These are phyloP conservation scores for Nephotettix cincticeps DNA, from an alignment of 1,140 invertebrate genomes.

Conservation along the genomic window DNA sequence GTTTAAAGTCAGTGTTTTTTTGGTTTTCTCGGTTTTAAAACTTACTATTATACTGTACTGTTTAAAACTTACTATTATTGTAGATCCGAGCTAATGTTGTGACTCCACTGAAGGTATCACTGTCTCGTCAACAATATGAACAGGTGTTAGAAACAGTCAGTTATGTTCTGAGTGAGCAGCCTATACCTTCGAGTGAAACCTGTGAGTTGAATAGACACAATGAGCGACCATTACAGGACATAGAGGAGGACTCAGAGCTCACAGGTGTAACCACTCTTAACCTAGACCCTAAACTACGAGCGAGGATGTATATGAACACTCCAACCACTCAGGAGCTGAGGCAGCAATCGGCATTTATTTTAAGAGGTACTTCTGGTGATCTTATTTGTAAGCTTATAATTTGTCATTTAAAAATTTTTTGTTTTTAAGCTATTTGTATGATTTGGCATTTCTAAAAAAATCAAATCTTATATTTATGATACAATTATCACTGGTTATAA, in stretches of 20 bases:
- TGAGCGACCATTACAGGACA: constrained; percentile 40
- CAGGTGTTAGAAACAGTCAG: constrained; percentile 78
- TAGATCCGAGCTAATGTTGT: constrained; percentile 78
- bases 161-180: constrained; percentile 45
- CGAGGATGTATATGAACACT: constrained; percentile 48
- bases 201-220: constrained; percentile 21
- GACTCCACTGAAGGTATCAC: constrained; percentile 78
- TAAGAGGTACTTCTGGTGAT: too few species aligned
- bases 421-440: too few species aligned
- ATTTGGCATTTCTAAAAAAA: too few species aligned
- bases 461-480: too few species aligned
- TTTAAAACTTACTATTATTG: too few species aligned
- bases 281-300: constrained; percentile 59
- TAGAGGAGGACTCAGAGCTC: constrained; percentile 47
- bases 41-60: too few species aligned
- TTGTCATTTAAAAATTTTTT: too few species aligned
- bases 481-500: too few species aligned
- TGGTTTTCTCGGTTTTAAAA: too few species aligned
- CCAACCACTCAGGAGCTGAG: constrained; percentile 36
- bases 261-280: constrained; percentile 54
- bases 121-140: constrained; percentile 84
- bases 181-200: constrained; percentile 25
- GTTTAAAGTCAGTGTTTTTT: too few species aligned
- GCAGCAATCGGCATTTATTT: constrained; percentile 1
- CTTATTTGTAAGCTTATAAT: too few species aligned